A percentile compares a stretch with the other conserved stretches of the same genome.
These are phyloP conservation scores for Myopa testacea DNA, from an alignment of 2,888 invertebrate species.

Conservation along the genomic window DNA sequence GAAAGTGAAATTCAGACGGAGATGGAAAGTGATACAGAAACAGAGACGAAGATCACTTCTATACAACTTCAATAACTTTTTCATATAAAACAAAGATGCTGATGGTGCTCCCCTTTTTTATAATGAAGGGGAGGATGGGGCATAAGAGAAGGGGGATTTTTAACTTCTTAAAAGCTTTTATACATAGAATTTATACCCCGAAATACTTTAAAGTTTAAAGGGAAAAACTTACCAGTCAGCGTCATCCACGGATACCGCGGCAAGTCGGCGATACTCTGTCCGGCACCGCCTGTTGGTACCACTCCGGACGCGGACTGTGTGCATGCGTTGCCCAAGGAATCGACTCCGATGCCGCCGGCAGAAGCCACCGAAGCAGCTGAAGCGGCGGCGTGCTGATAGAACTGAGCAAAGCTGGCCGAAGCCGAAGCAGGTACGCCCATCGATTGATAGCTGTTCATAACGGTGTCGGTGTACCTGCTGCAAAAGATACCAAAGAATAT, in stretches of 20 bases:
- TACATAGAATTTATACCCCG: no score
- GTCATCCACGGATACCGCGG: constrained; percentile 97
- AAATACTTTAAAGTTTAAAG: no score
- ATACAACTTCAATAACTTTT: no score
- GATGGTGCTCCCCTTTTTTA: no score
- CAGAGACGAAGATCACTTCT: no score
- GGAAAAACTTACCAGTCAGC: constrained; percentile 81
- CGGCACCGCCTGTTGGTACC: constrained; percentile 73
- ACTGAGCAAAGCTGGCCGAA: constrained; percentile 77
- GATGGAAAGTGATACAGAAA: no score
- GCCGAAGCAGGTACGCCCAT: constrained; percentile 70
- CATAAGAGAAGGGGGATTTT: not conserved
- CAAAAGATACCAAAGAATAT: constrained; percentile 32
- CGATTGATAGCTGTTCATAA: constrained; percentile 69
- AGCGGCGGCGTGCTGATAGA: constrained; percentile 85
- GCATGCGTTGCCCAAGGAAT: constrained; percentile 86
- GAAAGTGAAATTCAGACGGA: not conserved
- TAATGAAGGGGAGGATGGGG: no score
- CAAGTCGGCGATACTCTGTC: constrained; percentile 90
- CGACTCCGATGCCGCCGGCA: constrained; percentile 79
- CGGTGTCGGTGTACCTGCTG: constrained; percentile 69
- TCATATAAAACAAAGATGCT: no score
- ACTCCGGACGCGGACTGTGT: constrained; percentile 76
- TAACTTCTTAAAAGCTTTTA: not conserved
- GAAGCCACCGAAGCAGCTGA: constrained; percentile 80